These are phyloP conservation scores for Bubo bubo DNA, from an alignment of 2,113 vertebrate genomes.

Conservation along the genomic window DNA sequence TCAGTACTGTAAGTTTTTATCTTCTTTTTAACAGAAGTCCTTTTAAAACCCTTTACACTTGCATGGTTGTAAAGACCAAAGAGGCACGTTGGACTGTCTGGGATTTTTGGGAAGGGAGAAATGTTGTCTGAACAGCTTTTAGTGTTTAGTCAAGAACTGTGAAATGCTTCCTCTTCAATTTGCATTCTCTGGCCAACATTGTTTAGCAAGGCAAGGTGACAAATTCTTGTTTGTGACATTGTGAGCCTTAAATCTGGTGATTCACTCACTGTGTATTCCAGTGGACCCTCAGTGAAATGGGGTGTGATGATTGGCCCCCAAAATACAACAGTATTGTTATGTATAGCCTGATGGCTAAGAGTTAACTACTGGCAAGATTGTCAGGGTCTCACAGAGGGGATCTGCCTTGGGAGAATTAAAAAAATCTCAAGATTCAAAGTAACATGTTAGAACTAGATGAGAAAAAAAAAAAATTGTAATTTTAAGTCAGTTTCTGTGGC, in stretches of 20 bases:
- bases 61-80: not conserved
- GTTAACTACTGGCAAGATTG: not conserved
- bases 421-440: not conserved
- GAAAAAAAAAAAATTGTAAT: not conserved
- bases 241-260: not conserved
- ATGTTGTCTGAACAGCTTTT: not conserved
- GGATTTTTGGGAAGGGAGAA: not conserved
- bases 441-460: not conserved
- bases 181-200: not conserved
- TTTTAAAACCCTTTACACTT: not conserved
- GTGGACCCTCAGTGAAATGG: not conserved
- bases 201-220: not conserved
- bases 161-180: not conserved
- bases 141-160: not conserved
- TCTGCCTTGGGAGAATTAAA: not conserved
- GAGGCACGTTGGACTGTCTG: not conserved
- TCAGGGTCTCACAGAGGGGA: not conserved
- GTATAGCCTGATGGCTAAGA: not conserved
- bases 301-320: not conserved
- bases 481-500: not conserved
- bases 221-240: not conserved
- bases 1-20: not conserved
- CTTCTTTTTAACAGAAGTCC: not conserved
- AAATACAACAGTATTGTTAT: fast-evolving
- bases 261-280: not conserved